Conservation (phyloP, 2,888 invertebrate genomes). For the Onthophagus sagittarius region DNA sequence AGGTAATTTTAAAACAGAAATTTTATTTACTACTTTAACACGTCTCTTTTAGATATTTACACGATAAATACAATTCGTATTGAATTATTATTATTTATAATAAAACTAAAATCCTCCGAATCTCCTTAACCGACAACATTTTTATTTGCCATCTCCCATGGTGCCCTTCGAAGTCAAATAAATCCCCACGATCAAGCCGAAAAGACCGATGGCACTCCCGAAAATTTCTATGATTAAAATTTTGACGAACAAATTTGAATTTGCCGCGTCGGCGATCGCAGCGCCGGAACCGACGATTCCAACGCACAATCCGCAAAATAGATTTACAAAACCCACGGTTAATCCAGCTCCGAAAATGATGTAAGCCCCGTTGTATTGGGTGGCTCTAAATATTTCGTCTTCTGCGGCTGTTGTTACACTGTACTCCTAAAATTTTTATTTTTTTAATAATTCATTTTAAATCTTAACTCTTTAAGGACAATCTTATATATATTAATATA, state of each 20-base stretch:
- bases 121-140: neutral
- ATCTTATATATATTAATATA: no score
- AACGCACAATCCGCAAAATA: constrained; percentile 93
- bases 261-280: constrained; percentile 97
- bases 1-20: neutral
- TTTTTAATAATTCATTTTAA: constrained; percentile 1
- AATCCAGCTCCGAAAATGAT: constrained; percentile 94
- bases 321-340: constrained; percentile 91
- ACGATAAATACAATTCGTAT: neutral
- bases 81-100: no score
- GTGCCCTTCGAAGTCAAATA: constrained; percentile 59
- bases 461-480: no score
- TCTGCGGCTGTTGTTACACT: constrained; percentile 44
- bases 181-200: constrained; percentile 97
- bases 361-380: constrained; percentile 81
- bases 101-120: no score
- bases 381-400: constrained; percentile 47
- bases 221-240: constrained; percentile 99
- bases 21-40: neutral
- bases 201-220: constrained; percentile 97
- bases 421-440: constrained; percentile 42
- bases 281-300: constrained; percentile 98
- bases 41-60: neutral
- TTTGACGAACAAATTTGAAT: constrained; percentile 94
- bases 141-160: constrained; percentile 31